phyloP scores from a whole-genome alignment of 2,797 vertebrate genomes.

The Pangasius sanitwongsei region DNA sequence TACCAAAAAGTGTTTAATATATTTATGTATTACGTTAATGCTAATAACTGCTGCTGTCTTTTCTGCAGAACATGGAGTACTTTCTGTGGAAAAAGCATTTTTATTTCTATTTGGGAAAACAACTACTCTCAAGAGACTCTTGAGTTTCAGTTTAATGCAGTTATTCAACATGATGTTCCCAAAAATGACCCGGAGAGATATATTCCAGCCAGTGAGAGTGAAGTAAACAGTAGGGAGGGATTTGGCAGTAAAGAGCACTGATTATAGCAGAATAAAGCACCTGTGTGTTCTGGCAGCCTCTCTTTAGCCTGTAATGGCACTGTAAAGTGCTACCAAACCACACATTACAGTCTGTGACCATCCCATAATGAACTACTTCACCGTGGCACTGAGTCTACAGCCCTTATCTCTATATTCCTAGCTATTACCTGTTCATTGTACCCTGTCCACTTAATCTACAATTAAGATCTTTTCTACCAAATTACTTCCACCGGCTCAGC shows the following conservation, averaged over 20 bases:
- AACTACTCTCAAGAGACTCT: slow-evolving; percentile 5
- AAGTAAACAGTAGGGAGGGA: slow-evolving; percentile 27
- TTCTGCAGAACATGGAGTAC: neutral
- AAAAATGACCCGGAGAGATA: neutral
- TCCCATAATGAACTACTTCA: slow-evolving; percentile 70
- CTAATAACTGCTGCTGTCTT: neutral
- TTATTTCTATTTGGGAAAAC: slow-evolving; percentile 26
- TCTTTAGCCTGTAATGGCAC: slow-evolving; percentile 35
- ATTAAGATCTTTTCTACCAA: slow-evolving; percentile 60
- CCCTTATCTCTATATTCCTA: slow-evolving; percentile 64
- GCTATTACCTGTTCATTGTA: slow-evolving; percentile 68
- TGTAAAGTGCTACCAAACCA: slow-evolving; percentile 42
- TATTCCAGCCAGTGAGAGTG: slow-evolving; percentile 18
- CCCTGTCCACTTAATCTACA: slow-evolving; percentile 49
- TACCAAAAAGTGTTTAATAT: neutral
- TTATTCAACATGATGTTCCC: slow-evolving; percentile 12
- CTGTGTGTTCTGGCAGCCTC: slow-evolving; percentile 29
- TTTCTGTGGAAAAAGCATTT: slow-evolving; percentile 4
- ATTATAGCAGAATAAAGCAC: slow-evolving; percentile 28
- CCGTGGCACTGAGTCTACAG: slow-evolving; percentile 47
- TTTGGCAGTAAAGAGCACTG: slow-evolving; percentile 5
- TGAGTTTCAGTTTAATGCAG: slow-evolving; percentile 26
- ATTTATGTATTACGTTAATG: neutral
- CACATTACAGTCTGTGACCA: slow-evolving; percentile 49
- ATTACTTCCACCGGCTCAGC: slow-evolving; percentile 57